Base-by-base conservation (phyloP, 1,140 invertebrate species). In the Ceratosolen fusciceps region DNA sequence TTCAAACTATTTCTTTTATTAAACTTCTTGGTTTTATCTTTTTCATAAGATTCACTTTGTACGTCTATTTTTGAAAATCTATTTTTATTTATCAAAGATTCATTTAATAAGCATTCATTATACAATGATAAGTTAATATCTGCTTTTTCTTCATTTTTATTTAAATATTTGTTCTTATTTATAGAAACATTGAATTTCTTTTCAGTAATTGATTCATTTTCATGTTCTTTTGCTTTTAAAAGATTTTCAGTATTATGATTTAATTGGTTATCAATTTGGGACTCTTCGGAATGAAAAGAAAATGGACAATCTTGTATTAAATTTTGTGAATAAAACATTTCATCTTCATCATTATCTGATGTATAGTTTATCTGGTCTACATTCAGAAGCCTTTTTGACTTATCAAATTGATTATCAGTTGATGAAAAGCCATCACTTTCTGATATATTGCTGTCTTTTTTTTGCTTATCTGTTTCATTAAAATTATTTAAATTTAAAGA, bases 241-340 rank as follows among this genome's bases (percentile, higher is more conserved):
- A 10, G 34, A 4, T 29, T 43, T 56, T 7, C 26, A 49, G 16
- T 3, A 19, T 5, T n/a, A 67, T 3, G 21, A n/a, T 0, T 31
- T 65, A 58, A 49, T 52, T 76, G 43, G n/a, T 77, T 21, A 72
- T 72, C 21, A 65, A 2, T 56, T 24, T 49, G 10, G 54, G 56
- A 74, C 39, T 79, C 60, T 67, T 80, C 73, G 14, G 73, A n/a
- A 10, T 58, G 2, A 43, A 73, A 74, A 14, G 31, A 58, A 49
- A 80, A 75, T 26, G 72, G 52, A 67, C 31, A 70, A 39, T 75
- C 54, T 26, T 75, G 19, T 34, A 80, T 75, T 71, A 80, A 60
- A 75, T 49, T 75, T 75, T 75, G 78, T 29, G 78, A 80, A 75
- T 4, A 68, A 19, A 47, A 60, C 43, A 71, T 75, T 60, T 80